phyloP scores from a whole-genome alignment of 2,888 invertebrate species.

The Drosophila borealis region DNA sequence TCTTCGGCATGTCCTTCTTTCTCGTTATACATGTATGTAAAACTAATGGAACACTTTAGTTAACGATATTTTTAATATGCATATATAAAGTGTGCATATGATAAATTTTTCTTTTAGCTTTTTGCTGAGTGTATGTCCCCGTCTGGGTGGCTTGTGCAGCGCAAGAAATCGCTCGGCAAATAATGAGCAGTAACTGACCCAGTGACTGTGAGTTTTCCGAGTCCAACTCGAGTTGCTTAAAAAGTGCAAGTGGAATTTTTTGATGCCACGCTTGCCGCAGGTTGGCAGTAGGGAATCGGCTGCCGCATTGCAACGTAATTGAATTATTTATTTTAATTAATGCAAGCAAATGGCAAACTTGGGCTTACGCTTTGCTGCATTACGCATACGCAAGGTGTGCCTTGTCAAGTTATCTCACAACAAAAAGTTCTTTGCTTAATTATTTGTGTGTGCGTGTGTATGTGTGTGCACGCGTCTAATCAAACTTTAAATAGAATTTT shows the following conservation, averaged over 20 bases:
- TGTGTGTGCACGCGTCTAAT: constrained; percentile 58
- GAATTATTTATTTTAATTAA: constrained; percentile 44
- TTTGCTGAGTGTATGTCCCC: background rate
- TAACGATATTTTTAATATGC: too few species aligned
- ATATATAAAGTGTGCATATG: too few species aligned
- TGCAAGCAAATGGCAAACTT: constrained; percentile 21
- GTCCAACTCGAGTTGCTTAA: background rate
- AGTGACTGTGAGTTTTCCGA: background rate
- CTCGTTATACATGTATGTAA: too few species aligned
- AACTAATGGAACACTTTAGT: too few species aligned
- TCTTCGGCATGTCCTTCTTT: too few species aligned
- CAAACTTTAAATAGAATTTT: constrained; percentile 78
- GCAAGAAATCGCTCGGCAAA: constrained; percentile 25
- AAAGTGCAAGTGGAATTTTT: constrained; percentile 6
- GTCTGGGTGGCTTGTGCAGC: background rate
- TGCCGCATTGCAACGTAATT: constrained; percentile 7
- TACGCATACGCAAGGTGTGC: constrained; percentile 72
- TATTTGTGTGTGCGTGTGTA: constrained; percentile 53
- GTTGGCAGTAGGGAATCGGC: background rate
- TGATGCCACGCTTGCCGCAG: constrained; percentile 14
- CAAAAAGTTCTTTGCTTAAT: constrained; percentile 69
- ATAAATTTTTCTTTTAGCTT: background rate
- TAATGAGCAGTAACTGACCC: constrained; percentile 42
- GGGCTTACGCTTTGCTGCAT: constrained; percentile 15
- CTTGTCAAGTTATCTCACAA: constrained; percentile 44